Evolutionary conservation across 2,113 vertebrate genomes (phyloP), one percentile per base, ranked within the genome.

Genomic region (Cairina moschata): DNA sequence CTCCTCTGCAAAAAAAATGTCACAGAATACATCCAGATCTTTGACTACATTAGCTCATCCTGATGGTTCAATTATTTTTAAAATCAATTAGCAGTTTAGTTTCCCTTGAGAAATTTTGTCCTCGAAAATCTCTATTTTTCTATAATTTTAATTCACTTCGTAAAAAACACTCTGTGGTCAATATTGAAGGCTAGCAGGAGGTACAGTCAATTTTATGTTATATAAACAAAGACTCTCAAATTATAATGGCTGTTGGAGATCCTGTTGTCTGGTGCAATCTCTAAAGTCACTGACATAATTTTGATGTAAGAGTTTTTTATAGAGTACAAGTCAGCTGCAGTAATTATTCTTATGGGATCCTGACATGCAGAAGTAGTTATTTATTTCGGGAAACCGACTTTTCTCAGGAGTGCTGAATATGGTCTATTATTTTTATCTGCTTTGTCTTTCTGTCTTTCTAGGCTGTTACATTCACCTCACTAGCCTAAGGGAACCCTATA

Each of bases 331-430:
- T 91, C 81, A 95, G 83, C 34, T 89, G 62, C 62, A 82, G 63
- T 68, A 91, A 95, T 91, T 88, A 44, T 4, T 79, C 83, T 58
- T 31, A 50, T 56, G 56, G 25, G 66, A 78, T 38, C 76, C 56
- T 60, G 42, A 59, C 71, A 59, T 20, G 59, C 20, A 68, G 40
- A 75, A 79, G 8, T 32, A 48, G 31, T 22, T 95, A 48, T 84
- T 93, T 92, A 90, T 93, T 95, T 89, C 59, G n/a, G 83, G 77
- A 84, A 82, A 79, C 9, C 69, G 34, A 58, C 31, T 75, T 90
- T 91, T 54, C 58, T 79, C 58, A 68, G n/a, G 44, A 77, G 13
- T 86, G 31, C 29, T 71, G 63, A 62, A 48, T 73, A 68, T 38
- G 69, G n/a, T 63, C 59, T 77, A 26, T 36, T 83, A 14, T 40